Base-by-base conservation (phyloP, 2,888 invertebrate species). In the Harmothoe impar region DNA sequence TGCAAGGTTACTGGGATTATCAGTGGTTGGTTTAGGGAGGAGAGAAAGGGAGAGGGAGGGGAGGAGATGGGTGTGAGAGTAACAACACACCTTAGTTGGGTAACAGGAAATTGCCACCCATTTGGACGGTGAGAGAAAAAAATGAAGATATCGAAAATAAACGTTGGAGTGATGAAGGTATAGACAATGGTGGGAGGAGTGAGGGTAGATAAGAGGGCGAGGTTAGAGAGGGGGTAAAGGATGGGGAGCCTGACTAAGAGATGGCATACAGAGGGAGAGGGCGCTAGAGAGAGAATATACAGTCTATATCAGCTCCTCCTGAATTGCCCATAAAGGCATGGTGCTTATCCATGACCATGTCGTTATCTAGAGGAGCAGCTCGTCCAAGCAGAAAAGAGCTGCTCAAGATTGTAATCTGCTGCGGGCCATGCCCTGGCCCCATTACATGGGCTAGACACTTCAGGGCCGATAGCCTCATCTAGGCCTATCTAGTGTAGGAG, bases 401-500 rank as follows among this genome's bases (percentile, higher is more conserved):
- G 86, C 51, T 43, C 25, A 29, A 52, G 86, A 86, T 86, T 54
- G 86, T 86, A 54, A 86, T 86, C 86, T 56, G 15, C 7, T 25
- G 84, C 35, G 23, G 23, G n/a, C 84, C 29, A 0, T 29, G 86
- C 31, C 29, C 35, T 43, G 17, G 81, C 5, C 43, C 81, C 81
- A 77, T 81, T 43, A 43, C 81, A 35, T 17, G 20, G 86, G 29
- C 86, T 29, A 56, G 86, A 56, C 86, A 86, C 25, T 31, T 1
- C 43, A 20, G 51, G 52, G 25, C 43, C 54, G 52, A 86, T 15
- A 29, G 56, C 86, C 29, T 52, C 33, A 25, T 43, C 54, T 20
- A 23, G 23, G 33, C 3, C 20, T 54, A 25, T 51, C 1, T 43
- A 85, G 51, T 43, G 25, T 29, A 43, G 51, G 25, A 25, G 85